These are phyloP conservation scores for Cricetomys ansorgei DNA, from an alignment of 2,113 vertebrate genomes.

Conservation along the genomic window DNA sequence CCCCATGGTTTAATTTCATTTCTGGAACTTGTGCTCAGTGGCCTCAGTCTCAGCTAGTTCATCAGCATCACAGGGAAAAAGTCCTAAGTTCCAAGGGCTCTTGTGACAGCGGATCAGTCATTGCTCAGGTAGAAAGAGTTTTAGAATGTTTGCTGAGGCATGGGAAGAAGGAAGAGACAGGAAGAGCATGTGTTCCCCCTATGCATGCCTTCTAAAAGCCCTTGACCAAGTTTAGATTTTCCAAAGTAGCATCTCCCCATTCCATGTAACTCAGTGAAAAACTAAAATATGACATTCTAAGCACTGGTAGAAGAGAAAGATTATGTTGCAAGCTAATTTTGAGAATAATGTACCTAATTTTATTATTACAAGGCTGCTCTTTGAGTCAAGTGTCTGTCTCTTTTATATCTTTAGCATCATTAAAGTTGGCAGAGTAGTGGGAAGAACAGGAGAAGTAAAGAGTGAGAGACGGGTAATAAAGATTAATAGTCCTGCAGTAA, in stretches of 20 bases:
- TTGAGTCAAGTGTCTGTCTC: neutral
- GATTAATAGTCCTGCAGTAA: conserved; percentile 68
- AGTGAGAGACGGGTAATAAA: conserved; percentile 65
- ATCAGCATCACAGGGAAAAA: neutral
- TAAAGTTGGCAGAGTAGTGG: conserved; percentile 51
- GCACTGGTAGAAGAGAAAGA: neutral
- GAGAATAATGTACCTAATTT: conserved; percentile 31
- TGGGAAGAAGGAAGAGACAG: neutral
- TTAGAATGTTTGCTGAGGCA: neutral
- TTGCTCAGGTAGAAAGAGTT: neutral
- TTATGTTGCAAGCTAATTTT: conserved; percentile 26
- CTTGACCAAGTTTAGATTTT: conserved; percentile 50
- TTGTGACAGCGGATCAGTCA: neutral
- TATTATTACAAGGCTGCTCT: conserved; percentile 32
- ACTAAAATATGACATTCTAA: conserved; percentile 39
- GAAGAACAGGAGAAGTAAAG: conserved; percentile 23
- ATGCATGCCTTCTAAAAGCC: conserved; percentile 1
- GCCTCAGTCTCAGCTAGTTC: neutral
- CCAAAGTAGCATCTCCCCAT: neutral
- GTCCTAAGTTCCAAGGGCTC: neutral
- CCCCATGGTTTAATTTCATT: neutral
- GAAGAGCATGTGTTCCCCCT: neutral
- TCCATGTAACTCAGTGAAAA: conserved; percentile 40
- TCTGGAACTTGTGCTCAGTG: neutral
- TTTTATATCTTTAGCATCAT: conserved; percentile 41